Conservation (phyloP, 2,888 invertebrate genomes). For the Eudemis profundana region DNA sequence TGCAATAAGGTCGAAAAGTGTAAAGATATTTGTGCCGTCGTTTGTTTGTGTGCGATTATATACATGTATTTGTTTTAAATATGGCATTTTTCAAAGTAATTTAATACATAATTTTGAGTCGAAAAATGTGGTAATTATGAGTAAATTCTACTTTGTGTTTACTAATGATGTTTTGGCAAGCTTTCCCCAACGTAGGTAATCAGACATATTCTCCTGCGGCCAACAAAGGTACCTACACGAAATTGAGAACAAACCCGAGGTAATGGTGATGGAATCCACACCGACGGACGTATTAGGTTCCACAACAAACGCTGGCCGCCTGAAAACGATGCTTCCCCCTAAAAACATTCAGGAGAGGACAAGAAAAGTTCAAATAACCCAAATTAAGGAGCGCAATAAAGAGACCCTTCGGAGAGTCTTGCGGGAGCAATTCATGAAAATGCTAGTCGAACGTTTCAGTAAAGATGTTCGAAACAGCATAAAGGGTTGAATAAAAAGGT, state of each 20-base stretch:
- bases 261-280: constrained; percentile 27
- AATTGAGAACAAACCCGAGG: constrained; percentile 5
- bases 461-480: constrained; percentile 67
- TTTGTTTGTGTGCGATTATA: no score
- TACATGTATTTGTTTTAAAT: no score
- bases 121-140: no score
- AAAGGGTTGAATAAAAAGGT: constrained; percentile 64
- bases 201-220: background rate
- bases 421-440: constrained; percentile 76
- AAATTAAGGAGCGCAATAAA: constrained; percentile 77
- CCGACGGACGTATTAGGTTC: constrained; percentile 24
- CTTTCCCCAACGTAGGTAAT: background rate
- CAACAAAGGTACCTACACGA: constrained; percentile 7
- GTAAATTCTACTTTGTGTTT: no score
- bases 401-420: constrained; percentile 73
- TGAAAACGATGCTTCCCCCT: constrained; percentile 61
- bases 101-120: no score
- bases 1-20: no score
- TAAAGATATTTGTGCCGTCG: no score
- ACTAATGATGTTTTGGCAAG: no score
- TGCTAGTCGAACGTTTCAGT: constrained; percentile 66
- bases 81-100: no score
- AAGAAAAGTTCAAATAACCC: constrained; percentile 76
- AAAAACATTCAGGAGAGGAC: constrained; percentile 65
- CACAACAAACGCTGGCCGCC: constrained; percentile 55